Conservation (phyloP, 2,888 invertebrate species). For the Desoria tigrina region DNA sequence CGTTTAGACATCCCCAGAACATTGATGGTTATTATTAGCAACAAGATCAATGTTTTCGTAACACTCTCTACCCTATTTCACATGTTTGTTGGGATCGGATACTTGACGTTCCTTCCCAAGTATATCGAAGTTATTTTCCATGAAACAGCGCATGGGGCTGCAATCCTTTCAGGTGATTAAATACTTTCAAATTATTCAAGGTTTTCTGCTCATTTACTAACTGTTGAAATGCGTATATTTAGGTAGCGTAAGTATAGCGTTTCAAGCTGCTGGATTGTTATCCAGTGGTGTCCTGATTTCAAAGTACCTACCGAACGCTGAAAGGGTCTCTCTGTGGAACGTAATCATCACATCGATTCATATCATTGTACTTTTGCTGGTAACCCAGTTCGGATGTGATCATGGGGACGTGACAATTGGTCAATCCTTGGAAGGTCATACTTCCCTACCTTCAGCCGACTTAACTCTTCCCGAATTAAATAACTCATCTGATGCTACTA, state of each 20-base stretch:
- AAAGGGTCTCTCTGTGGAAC: slow-evolving; percentile 66
- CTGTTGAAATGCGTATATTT: neutral
- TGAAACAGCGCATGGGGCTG: slow-evolving; percentile 59
- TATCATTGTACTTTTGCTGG: slow-evolving; percentile 60
- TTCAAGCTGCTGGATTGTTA: slow-evolving; percentile 65
- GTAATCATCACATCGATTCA: slow-evolving; percentile 65
- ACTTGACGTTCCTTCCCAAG: slow-evolving; percentile 62
- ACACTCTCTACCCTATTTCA: slow-evolving; percentile 59
- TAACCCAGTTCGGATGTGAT: slow-evolving; percentile 63
- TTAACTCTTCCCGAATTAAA: neutral
- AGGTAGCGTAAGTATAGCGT: slow-evolving; percentile 58
- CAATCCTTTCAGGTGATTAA: slow-evolving; percentile 58
- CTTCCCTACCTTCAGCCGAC: neutral
- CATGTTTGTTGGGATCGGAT: slow-evolving; percentile 58
- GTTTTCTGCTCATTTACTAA: neutral
- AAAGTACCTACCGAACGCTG: slow-evolving; percentile 62
- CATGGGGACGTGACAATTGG: slow-evolving; percentile 43
- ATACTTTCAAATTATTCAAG: neutral
- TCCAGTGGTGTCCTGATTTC: slow-evolving; percentile 65
- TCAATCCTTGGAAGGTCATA: neutral
- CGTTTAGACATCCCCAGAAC: neutral
- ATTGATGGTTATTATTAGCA: slow-evolving; percentile 41
- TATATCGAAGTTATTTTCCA: slow-evolving; percentile 62
- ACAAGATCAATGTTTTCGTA: slow-evolving; percentile 58
- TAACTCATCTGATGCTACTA: neutral